Base-by-base conservation (phyloP, 1,140 invertebrate species). In the Pristionchus pacificus region DNA sequence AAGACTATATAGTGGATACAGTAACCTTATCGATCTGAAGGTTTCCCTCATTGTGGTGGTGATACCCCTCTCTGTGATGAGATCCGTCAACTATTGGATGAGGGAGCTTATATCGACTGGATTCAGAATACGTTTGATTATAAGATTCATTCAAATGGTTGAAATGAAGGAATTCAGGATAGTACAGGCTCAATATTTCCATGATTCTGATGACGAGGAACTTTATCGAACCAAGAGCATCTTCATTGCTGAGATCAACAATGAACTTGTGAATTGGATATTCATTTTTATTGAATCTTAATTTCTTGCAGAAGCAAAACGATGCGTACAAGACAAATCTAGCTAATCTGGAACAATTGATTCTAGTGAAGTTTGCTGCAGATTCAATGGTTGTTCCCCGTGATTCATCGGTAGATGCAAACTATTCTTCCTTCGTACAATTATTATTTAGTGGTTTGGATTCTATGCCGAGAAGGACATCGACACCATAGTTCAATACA, bases 111-210 rank as follows among this genome's bases (percentile, higher is more conserved):
- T 86, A 71, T 80, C 10, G 71, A 75, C 77, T 87, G 78, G 77
- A 82, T 87, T 65, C 84, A 84, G 71, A 74, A 77, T 19, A 30
- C 57, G 74, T 69, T 55, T 2, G 2, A 28, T 15, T 1, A 31
- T 49, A 31, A 29, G 32, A 13, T 31, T 13, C 60, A 64, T 63
- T 59, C 1, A 24, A 29, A 62, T 31, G 24, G 29, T 30, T 72
- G 30, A 10, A 49, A 24, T 29, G 19, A n/a, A 19, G 2, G 28
- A 62, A 80, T 84, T 70, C 77, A 85, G 83, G 24, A 84, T 97
- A 14, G 91, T 95, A 0, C 95, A 97, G 88, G 94, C 95, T 0
- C 91, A 97, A 73, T 99, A 96, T 84, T 99, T 96, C 96, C 95
- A 99, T 83, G 93, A 98, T 88, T 95, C 96, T 0, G 81, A 93